Evolutionary conservation across 2,113 vertebrate genomes (phyloP).

Genomic region (Cercocebus atys): DNA sequence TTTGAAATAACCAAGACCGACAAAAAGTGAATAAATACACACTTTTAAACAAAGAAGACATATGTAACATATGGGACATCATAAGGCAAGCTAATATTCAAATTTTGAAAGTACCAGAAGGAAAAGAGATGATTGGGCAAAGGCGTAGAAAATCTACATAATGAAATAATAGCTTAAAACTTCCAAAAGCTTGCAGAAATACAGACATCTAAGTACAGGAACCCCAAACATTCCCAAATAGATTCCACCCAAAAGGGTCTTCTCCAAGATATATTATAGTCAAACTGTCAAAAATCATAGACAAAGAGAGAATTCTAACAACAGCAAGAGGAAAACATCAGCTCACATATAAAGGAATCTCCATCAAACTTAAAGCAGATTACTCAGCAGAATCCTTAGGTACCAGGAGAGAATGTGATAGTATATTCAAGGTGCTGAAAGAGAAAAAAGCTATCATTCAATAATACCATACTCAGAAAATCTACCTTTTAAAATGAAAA

Average conservation of each 20-base stretch:
- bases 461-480: too few relatives aligned
- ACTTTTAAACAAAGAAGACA: background rate
- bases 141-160: background rate
- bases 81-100: background rate
- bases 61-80: background rate
- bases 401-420: too few relatives aligned
- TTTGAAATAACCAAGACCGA: background rate
- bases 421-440: too few relatives aligned
- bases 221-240: background rate
- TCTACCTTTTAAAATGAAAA: too few relatives aligned
- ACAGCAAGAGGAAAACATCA: background rate
- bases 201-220: background rate
- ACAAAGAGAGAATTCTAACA: background rate
- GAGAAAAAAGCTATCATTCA: too few relatives aligned
- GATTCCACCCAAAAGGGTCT: background rate
- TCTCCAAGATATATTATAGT: background rate
- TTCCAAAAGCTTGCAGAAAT: background rate
- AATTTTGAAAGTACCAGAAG: background rate
- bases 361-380: background rate
- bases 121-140: background rate
- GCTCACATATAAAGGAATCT: background rate
- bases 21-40: background rate
- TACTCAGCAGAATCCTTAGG: too few relatives aligned
- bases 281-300: background rate
- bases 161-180: background rate